phyloP scores from a whole-genome alignment of 2,888 invertebrate genomes.

The Cephus nigrinus region DNA sequence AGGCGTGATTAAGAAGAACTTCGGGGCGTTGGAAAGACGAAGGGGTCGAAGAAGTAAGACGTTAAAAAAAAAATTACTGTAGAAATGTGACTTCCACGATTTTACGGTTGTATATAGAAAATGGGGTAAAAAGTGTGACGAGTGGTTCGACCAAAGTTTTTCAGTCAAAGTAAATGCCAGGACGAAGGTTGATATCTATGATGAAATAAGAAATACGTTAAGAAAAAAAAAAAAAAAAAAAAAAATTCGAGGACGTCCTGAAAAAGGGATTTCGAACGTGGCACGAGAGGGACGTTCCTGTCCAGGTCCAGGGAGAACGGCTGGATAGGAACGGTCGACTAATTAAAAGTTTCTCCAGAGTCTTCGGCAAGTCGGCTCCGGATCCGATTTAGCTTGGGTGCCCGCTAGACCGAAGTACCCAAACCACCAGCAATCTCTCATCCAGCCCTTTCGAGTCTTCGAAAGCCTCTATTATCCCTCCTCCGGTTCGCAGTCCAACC shows the following conservation, averaged over 20 bases:
- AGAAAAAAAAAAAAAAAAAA: not conserved
- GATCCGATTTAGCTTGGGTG: conserved; percentile 12
- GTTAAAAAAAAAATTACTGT: no score
- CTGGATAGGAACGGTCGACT: conserved; percentile 24
- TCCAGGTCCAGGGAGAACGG: not conserved
- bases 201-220: not conserved
- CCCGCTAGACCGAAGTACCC: not conserved
- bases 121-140: no score
- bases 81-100: no score
- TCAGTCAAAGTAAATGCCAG: not conserved
- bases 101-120: no score
- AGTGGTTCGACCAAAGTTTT: no score
- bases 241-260: conserved; percentile 10
- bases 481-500: not conserved
- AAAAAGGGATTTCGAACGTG: conserved; percentile 10
- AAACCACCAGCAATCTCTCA: not conserved
- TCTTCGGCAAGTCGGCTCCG: conserved; percentile 13
- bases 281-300: not conserved
- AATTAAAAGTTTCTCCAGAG: conserved; percentile 29
- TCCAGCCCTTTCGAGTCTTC: not conserved
- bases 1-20: no score
- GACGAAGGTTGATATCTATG: not conserved
- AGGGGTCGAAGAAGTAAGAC: no score
- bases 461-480: not conserved
- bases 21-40: no score